Conservation (phyloP, 2,113 vertebrate species). For the Phalacrocorax carbo region DNA sequence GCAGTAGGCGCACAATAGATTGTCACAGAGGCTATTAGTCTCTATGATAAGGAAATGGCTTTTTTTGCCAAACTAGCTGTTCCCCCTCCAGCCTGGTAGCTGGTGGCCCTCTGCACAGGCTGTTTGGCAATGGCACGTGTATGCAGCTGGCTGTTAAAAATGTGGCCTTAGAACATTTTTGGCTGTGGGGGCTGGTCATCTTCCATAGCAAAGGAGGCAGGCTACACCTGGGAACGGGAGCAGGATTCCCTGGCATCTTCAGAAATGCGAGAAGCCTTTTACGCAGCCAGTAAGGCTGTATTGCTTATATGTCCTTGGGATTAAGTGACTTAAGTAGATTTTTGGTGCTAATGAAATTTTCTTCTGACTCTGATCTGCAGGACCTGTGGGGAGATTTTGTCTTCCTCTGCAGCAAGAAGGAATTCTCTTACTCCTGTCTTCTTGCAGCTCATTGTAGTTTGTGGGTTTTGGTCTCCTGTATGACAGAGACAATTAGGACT, state of each 20-base stretch:
- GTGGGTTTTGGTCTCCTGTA: neutral
- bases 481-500: neutral
- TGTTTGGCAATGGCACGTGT: neutral
- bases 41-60: rapidly evolving
- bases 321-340: neutral
- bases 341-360: neutral
- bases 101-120: neutral
- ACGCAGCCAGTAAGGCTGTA: neutral
- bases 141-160: neutral
- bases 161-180: neutral
- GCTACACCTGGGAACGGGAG: neutral
- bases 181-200: neutral
- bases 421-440: neutral
- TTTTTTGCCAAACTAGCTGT: neutral
- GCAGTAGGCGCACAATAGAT: neutral
- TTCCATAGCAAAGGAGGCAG: neutral
- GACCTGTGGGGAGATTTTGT: neutral
- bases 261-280: neutral
- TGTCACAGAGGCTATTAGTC: neutral
- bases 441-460: neutral
- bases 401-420: neutral
- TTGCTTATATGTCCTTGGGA: neutral
- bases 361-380: neutral
- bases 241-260: neutral
- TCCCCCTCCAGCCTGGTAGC: neutral